Evolutionary conservation across 2,113 vertebrate species (phyloP), one percentile per base, ranked within the genome.

Genomic region (Ictalurus punctatus): DNA sequence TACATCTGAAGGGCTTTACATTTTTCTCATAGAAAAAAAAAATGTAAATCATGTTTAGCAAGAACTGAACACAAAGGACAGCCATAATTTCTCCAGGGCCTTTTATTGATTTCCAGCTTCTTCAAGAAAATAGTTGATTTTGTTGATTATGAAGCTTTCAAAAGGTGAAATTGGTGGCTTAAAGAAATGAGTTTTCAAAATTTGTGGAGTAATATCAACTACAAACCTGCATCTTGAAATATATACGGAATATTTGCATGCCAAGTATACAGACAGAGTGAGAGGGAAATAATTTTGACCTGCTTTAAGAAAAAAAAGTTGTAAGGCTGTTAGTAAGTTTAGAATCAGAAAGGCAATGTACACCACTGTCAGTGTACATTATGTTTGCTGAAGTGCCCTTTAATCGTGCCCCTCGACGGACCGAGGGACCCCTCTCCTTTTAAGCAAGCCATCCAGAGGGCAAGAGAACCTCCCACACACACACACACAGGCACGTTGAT

Each of bases 341-440:
- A 52, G 54, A n/a, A 80, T 48, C 83, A 85, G 73, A 80, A 63
- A 67, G 23, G 71, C 61, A 17, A 56, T 85, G 88, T 79, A 54
- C 59, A 61, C 67, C 54, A 63, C 59, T 44, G 12, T 63, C 12
- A 12, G 40, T 83, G 69, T 85, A 79, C 83, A 34, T 85, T 40
- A 56, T 86, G 30, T 78, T n/a, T 87, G 86, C 88, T 86, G 76
- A 91, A 91, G 88, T 91, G 90, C 83, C 90, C 90, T 91, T 91
- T 91, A 87, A 91, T 83, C 59, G 25, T 78, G 83, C 83, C 80
- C 88, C 83, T 85, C 44, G 44, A 89, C 37, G 6, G 83, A 85
- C 74, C 1, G n/a, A 56, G 71, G 73, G 83, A 85, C 59, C 83
- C 56, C 44, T 85, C 71, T 78, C 71, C 82, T 78, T 88, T 84